Conservation (phyloP, 64 coral and sea anemone species). For the Pachyseris speciosa region DNA sequence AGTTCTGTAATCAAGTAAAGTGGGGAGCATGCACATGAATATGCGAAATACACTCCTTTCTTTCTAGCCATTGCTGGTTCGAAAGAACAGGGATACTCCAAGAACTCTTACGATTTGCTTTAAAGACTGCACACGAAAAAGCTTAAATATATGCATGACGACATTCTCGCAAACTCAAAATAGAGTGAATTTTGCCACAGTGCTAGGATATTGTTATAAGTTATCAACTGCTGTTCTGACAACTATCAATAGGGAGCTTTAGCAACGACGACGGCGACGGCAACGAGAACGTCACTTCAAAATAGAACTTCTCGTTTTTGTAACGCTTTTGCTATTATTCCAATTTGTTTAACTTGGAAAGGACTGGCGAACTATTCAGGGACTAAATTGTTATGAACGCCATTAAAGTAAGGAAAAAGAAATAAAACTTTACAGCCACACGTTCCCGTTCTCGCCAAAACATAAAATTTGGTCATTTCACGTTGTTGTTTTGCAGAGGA, state of each 20-base stretch:
- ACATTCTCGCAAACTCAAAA: conserved; percentile 19
- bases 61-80: no score
- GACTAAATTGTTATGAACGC: no score
- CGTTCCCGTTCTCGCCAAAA: no score
- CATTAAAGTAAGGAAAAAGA: no score
- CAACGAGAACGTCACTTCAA: no score
- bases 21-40: background rate
- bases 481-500: no score
- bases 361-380: no score
- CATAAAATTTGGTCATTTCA: no score
- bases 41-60: background rate
- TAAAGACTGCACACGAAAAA: background rate
- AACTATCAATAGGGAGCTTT: background rate
- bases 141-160: background rate
- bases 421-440: no score
- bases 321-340: no score
- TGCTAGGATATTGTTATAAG: background rate
- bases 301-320: background rate
- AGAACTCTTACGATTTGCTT: background rate
- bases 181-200: background rate
- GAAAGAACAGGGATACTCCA: background rate
- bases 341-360: no score
- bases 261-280: no score
- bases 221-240: background rate
- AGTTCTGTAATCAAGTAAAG: background rate